Base-by-base conservation (phyloP, 2,113 vertebrate species). In the Gymnorhina tibicen region DNA sequence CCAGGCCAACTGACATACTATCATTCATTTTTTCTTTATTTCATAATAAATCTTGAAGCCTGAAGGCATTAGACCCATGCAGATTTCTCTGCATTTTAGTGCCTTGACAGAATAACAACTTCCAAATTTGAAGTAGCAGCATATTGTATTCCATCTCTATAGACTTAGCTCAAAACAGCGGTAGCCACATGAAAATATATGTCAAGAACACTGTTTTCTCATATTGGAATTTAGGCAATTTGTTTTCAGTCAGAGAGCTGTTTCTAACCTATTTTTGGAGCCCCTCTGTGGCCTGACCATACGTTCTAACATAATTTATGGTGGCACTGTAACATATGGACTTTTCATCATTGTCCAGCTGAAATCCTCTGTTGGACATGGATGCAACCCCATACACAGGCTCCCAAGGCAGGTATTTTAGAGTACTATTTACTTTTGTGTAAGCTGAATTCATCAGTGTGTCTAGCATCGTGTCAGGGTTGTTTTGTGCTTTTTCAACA, bases 181-280 rank as follows among this genome's bases (percentile, higher is more conserved):
- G 96, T 96, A 95, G 94, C 96, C 97, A 96, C 93, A 64, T 97
- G 97, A 98, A 98, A 98, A 98, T 98, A 96, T 96, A 96, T 97
- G 98, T 98, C 98, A 98, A 97, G 97, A 98, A 96, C 94, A 95
- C 97, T 96, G 89, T 98, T 98, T 98, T 98, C 98, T 98, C 97
- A 83, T 97, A 97, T 92, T 98, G 97, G 98, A 98, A 98, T 98
- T 98, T 97, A 98, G 97, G 98, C 98, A 98, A 98, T 99, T 99
- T 98, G 97, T 99, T 99, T 98, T 98, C 97, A 96, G 97, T 95
- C 98, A 97, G 96, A 97, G 97, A 98, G 93, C 97, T 97, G 97
- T 97, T 98, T 98, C 97, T 98, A 97, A 63, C 98, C 98, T 99
- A 98, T 99, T 98, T 99, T 98, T 98, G 98, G 98, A 98, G 96